Evolutionary conservation across 1,140 invertebrate species (phyloP).

Genomic region (Bombus affinis): DNA sequence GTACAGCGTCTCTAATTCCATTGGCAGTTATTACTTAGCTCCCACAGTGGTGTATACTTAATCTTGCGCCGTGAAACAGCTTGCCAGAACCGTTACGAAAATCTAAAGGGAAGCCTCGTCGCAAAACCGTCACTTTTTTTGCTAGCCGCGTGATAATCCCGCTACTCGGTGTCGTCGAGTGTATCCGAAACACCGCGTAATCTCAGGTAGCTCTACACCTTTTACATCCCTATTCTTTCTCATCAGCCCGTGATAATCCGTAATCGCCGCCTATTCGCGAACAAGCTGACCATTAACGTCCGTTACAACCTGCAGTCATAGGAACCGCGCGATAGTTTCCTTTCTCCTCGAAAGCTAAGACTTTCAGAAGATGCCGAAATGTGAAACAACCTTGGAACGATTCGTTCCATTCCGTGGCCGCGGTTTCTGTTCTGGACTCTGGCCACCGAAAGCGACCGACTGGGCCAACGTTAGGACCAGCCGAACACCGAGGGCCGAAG

Average conservation of each 20-base stretch:
- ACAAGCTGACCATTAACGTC: background rate
- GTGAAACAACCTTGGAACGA: conserved; percentile 38
- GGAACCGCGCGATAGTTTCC: background rate
- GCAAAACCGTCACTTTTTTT: conserved; percentile 46
- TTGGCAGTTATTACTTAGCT: conserved; percentile 67
- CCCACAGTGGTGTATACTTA: conserved; percentile 64
- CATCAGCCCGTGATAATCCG: background rate
- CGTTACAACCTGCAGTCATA: background rate
- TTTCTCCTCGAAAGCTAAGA: background rate
- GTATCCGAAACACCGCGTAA: background rate
- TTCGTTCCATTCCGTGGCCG: conserved; percentile 37
- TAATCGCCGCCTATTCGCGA: background rate
- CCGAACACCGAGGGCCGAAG: conserved; percentile 71
- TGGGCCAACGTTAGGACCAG: conserved; percentile 6
- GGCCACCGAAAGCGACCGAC: conserved; percentile 44
- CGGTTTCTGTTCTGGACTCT: conserved; percentile 4
- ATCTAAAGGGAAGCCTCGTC: conserved; percentile 44
- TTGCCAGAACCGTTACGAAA: conserved; percentile 65
- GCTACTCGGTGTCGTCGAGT: conserved; percentile 1
- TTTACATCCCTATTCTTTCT: background rate
- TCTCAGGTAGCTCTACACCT: background rate
- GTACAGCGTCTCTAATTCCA: conserved; percentile 59
- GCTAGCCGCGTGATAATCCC: conserved; percentile 27
- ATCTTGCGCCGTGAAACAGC: conserved; percentile 46
- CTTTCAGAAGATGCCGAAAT: background rate